phyloP scores from a whole-genome alignment of 2,797 vertebrate genomes.

The Falco rusticolus region DNA sequence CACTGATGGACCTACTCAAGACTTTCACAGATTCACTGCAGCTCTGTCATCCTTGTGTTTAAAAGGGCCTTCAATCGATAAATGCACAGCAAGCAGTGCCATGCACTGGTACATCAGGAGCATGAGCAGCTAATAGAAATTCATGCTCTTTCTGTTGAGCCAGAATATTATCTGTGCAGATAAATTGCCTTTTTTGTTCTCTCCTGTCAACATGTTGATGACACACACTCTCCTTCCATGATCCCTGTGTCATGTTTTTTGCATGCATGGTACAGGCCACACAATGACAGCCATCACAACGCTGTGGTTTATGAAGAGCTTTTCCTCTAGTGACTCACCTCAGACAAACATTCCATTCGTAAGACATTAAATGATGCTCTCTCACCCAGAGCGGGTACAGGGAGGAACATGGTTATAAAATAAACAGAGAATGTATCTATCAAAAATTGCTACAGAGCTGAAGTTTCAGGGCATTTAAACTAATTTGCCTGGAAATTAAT shows the following conservation, averaged over 20 bases:
- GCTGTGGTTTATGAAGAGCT: background rate
- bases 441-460: background rate
- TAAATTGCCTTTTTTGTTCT: background rate
- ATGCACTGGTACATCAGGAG: background rate
- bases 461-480: background rate
- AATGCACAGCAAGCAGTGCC: accelerated
- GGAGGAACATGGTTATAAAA: background rate
- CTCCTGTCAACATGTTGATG: background rate
- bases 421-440: background rate
- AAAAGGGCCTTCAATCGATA: background rate
- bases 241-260: background rate
- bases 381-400: background rate
- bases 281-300: background rate
- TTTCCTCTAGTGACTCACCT: background rate
- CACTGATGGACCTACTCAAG: background rate
- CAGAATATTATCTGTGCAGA: background rate
- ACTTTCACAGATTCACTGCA: background rate
- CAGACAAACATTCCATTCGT: background rate
- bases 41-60: background rate
- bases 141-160: background rate
- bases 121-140: background rate
- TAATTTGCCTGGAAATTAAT: background rate
- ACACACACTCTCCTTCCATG: background rate
- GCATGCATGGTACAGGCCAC: background rate
- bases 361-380: background rate